Base-by-base conservation (phyloP, 2,113 vertebrate genomes). In the Morone chrysops region DNA sequence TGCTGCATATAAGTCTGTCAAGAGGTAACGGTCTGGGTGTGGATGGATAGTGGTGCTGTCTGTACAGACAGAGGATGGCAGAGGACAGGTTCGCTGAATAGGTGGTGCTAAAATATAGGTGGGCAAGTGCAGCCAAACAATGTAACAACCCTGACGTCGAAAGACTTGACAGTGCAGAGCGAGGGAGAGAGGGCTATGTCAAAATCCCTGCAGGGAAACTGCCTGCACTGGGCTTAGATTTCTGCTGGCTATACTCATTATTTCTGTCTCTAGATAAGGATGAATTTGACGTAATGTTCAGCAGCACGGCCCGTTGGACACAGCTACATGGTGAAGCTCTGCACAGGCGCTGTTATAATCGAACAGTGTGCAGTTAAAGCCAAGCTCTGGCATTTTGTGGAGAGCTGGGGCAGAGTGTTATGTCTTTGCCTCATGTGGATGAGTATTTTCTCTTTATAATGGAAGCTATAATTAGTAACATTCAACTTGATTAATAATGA, bases 171-270 rank as follows among this genome's bases (percentile, higher is more conserved):
- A 80, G 84, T 86, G 83, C 57, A 76, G 56, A 84, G 78, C 82
- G 87, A 79, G 70, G 8, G 81, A 85, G 80, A 82, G 80, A 75
- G 79, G 73, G 41, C 82, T 83, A 70, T 88, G 87, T 90, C 84
- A 85, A 79, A 91, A 78, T 89, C 90, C 87, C 90, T 86, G 80
- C 90, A 92, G 87, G 87, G 86, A 80, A 85, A 90, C 56, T 85
- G 87, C 85, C 86, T 90, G 82, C 89, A 59, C 86, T 69, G 65
- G 65, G 69, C 82, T 90, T 81, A 82, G 57, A 85, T 89, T 90
- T 91, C 91, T 92, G 74, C 73, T 75, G 79, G 85, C 88, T 85
- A 69, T 59, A 77, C 85, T 90, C 84, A 85, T 92, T 87, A 91
- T 89, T 87, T 92, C 82, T 74, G 81, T 82, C 85, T 84, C 85